Percentiles rank a stretch among this genome's conserved stretches.
These are phyloP conservation scores for Acronicta psi DNA, from an alignment of 2,888 invertebrate species.

Conservation along the genomic window DNA sequence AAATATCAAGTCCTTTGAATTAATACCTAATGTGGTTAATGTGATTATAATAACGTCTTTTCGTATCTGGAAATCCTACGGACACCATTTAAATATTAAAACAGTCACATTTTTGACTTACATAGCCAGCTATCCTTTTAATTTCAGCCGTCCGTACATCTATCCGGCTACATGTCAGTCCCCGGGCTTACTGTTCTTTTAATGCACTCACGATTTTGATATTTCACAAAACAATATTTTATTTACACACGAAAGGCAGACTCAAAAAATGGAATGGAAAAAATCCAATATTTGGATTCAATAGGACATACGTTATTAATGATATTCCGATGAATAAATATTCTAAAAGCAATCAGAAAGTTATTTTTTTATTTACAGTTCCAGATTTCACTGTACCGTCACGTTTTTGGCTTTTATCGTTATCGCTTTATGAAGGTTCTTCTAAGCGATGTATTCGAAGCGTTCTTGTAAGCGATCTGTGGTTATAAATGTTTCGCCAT, in stretches of 20 bases:
- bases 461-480: no score
- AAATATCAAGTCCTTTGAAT: no score
- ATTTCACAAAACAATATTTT: slow-evolving; percentile 8
- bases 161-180: slow-evolving; percentile 3
- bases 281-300: not conserved
- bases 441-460: no score
- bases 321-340: not conserved
- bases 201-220: slow-evolving; percentile 8
- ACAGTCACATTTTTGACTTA: not conserved
- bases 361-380: not conserved
- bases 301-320: not conserved
- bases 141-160: slow-evolving; percentile 8
- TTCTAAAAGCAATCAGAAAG: not conserved
- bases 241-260: not conserved
- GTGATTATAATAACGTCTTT: not conserved
- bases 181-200: slow-evolving; percentile 4
- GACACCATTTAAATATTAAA: slow-evolving; percentile 7
- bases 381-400: no score
- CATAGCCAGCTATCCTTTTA: slow-evolving; percentile 15
- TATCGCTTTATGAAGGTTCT: no score
- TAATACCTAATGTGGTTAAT: not conserved
- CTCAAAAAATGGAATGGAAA: not conserved
- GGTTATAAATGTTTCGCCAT: no score
- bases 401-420: no score
- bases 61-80: no score